Base-by-base conservation (phyloP, 2,888 invertebrate genomes). In the Pristionchus mayeri region DNA sequence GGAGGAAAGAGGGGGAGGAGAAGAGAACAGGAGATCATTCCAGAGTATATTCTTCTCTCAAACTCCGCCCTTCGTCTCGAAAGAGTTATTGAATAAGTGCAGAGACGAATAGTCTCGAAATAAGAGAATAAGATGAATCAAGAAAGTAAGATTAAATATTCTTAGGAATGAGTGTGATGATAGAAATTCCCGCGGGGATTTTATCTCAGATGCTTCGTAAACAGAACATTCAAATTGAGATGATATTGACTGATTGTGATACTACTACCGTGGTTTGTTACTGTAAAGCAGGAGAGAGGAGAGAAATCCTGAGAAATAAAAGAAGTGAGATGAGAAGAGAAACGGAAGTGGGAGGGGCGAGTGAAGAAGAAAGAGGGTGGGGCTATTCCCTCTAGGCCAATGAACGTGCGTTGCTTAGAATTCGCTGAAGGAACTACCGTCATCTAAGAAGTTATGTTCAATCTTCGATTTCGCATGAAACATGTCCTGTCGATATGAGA, bases 361-460 rank as follows among this genome's bases (percentile, higher is more conserved):
- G 13, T 6, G 37, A 34, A 34, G 37, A 30, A 54, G 54, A 54
- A 54, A 21, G 34, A 24, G 54, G 79, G 79, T 79, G 79, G 79
- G 40, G 54, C 76, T 27, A 76, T 13, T 76, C 76, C 27, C 76
- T 76, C 48, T 76, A 76, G 76, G 76, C 76, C 76, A 76, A 76
- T 76, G 48, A 76, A 76, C 76, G 76, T 16, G 18, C 27, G 27
- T 21, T 11, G 30, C 37, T 67, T 67, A 67, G 67, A 67, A 67
- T 67, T 37, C 76, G 44, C 76, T 76, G 37, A 48, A 16, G 18
- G 37, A 24, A 27, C 44, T 76, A 76, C 76, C 76, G 48, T 48
- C 27, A 27, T 76, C 76, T 76, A 44, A 76, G 76, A 76, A 48
- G 27, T 76, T 48, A n/a, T 27, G 18, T 18, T n/a, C 71, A 40